Base-by-base conservation (phyloP, 35 echinoderm and acorn worm genomes). In the Heliocidaris tuberculata region DNA sequence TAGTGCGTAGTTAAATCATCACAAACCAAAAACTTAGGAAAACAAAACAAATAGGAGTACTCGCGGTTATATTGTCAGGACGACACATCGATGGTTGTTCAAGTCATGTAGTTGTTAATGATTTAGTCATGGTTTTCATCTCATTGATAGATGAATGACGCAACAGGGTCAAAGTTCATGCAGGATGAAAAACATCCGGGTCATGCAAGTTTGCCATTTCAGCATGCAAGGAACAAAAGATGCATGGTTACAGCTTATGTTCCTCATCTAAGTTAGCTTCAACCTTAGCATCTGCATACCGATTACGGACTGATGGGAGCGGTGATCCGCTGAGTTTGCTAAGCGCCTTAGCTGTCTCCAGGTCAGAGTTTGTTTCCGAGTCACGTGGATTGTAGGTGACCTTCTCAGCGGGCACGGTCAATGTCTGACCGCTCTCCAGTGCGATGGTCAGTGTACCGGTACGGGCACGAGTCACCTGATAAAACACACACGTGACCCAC, bases 401-500 rank as follows among this genome's bases (percentile, higher is more conserved):
- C 48, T 96, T 97, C 31, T 96, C 94, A 6, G 98, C 98, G 13
- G 98, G 96, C 94, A 99, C 95, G 13, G 95, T 97, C 48, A 97
- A 88, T 17, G 96, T 93, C 48, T 94, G 95, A 85, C 98, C 98
- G 60, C 94, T 97, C 56, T 99, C 98, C 19, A 99, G 94, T 12
- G 93, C 96, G 31, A 99, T 92, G 48, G 96, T 99, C 2, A 99
- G 94, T 17, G 98, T 99, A 93, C 98, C 98, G 85, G 94, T 95
- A 6, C 98, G 98, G 49, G 94, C 35, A 87, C 98, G 95, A 47
- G 93, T 96, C 59, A 95, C 94, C 98, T 99, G 92, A 94, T 32
- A 93, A 78, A 91, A 48, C 50, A 59, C 61, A 86, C 65, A 78
- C 17, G 27, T 24, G 65, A 78, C 21, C n/a, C 47, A 50, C 31